Evolutionary conservation across 2,797 vertebrate species (phyloP).

Genomic region (Prionace glauca): DNA sequence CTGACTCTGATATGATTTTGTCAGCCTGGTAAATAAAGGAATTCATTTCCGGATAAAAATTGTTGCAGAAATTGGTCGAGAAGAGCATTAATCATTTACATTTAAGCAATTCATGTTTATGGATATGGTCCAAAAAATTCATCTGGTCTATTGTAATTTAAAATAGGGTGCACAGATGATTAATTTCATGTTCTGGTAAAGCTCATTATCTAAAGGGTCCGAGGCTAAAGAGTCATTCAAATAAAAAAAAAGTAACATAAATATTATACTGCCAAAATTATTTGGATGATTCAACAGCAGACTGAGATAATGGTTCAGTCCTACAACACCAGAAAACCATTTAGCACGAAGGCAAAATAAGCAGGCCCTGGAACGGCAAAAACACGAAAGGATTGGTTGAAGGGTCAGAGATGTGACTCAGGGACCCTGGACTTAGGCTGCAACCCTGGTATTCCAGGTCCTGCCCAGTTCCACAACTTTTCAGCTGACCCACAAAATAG

Average conservation of each 20-base stretch:
- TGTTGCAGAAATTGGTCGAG: background rate
- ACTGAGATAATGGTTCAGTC: background rate
- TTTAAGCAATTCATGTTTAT: slow-evolving; percentile 46
- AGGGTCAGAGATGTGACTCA: background rate
- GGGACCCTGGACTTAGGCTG: background rate
- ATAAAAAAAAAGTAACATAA: background rate
- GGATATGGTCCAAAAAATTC: slow-evolving; percentile 18
- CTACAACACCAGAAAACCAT: background rate
- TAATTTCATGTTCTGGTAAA: slow-evolving; percentile 1
- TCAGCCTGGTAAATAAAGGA: background rate
- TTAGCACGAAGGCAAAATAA: background rate
- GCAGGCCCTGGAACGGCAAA: background rate
- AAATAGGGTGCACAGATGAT: background rate
- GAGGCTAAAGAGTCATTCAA: background rate
- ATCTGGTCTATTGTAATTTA: slow-evolving; percentile 20
- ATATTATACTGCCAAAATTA: slow-evolving; percentile 15
- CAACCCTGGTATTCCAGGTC: background rate
- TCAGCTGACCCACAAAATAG: background rate
- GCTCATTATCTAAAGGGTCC: background rate
- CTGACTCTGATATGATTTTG: background rate
- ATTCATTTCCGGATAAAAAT: background rate
- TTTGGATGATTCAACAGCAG: background rate
- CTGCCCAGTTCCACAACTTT: background rate
- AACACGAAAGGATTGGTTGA: background rate
- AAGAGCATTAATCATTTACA: slow-evolving; percentile 9